Percentiles rank a stretch among this genome's conserved stretches.
Evolutionary conservation across 2,113 vertebrate genomes (phyloP).

Genomic region (Tringa solitaria): DNA sequence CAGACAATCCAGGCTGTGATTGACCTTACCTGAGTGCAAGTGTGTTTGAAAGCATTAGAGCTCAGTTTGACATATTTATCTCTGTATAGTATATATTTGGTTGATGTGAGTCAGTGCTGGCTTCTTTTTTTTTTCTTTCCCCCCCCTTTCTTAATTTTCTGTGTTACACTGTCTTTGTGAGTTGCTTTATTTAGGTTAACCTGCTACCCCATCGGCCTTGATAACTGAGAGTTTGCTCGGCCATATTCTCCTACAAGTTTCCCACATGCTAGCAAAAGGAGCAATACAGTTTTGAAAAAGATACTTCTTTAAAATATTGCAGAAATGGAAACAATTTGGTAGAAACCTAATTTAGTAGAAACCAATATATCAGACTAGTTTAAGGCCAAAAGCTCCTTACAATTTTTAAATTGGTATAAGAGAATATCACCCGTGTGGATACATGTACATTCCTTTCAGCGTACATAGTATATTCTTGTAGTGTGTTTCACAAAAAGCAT

Average conservation of each 20-base stretch:
- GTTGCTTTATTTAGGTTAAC: neutral
- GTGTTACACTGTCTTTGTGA: neutral
- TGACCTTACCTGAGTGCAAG: neutral
- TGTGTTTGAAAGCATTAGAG: neutral
- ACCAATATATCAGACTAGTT: neutral
- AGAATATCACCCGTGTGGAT: neutral
- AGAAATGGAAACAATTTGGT: neutral
- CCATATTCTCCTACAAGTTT: neutral
- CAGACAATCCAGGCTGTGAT: neutral
- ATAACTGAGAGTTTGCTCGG: neutral
- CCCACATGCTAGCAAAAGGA: neutral
- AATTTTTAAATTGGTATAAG: neutral
- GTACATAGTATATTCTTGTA: neutral
- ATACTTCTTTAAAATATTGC: neutral
- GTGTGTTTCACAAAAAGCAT: neutral
- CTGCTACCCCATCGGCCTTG: neutral
- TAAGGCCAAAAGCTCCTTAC: neutral
- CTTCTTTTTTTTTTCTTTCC: rapidly evolving
- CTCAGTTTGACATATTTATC: neutral
- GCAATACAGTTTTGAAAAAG: neutral
- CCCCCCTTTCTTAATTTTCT: neutral
- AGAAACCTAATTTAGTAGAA: neutral
- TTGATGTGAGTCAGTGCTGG: neutral
- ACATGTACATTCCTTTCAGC: neutral
- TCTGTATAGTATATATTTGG: neutral